Evolutionary conservation across 2,797 vertebrate genomes (phyloP), one percentile per base, ranked within the genome.

Genomic region (Zalophus californianus): DNA sequence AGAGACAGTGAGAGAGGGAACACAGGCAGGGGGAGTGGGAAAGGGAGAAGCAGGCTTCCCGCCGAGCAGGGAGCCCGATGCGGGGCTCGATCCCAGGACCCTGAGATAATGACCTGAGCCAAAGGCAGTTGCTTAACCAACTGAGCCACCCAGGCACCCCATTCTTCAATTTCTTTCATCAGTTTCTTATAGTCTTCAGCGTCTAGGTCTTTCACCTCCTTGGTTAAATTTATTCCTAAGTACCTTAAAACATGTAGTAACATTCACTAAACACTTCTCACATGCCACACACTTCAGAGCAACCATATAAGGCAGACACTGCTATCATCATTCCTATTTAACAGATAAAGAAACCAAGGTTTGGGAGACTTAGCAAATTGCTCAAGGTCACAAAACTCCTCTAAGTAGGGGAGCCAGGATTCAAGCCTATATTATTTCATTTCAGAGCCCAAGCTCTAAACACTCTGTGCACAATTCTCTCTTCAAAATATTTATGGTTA

Each of bases 221-320:
- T 83, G n/a, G 54, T 88, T 72, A 94, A 82, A 94, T 54, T 64
- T 64, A 89, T 52, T 93, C 41, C 52, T 52, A 87, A 80, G 91
- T 78, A 54, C 64, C 54, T 75, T 72, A 91, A 86, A 83, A 88
- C 12, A 96, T 21, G 35, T 5, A 94, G 13, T 68, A 94, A 75
- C 27, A 95, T 72, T 85, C 87, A 89, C 14, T 80, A 48, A 91
- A 60, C 56, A 77, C 25, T 80, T 88, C 73, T 70, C 75, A 44
- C 10, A 9, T 44, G 54, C 32, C 18, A 79, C 54, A 60, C 18
- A 87, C 70, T 94, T 97, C 60, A 90, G 58, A 94, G 64, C 85
- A 86, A 58, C 7, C 58, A 87, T 1, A 29, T 72, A 13, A 77
- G 77, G 41, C 13, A 83, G 27, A 41, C 4, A 41, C 32, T 41